Percentiles rank a stretch among this genome's conserved stretches.
phyloP scores from a whole-genome alignment of 2,888 invertebrate species.

The Esperia sulphurella region DNA sequence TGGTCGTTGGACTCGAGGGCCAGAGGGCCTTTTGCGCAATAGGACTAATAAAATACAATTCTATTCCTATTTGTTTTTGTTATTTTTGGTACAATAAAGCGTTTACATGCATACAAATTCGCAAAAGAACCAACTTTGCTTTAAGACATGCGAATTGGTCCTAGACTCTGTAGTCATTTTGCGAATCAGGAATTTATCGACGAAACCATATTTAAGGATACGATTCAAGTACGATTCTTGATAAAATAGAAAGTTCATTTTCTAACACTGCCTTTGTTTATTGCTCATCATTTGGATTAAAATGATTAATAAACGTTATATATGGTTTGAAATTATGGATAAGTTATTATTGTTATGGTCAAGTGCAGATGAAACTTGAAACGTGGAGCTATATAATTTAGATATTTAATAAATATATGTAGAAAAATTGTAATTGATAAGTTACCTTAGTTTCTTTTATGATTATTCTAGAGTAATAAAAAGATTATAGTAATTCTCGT shows the following conservation, averaged over 20 bases:
- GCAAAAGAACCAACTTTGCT: too few species aligned
- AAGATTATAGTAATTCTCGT: constrained; percentile 33
- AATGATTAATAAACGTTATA: neutral
- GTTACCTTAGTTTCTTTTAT: constrained; percentile 54
- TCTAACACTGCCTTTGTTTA: constrained; percentile 21
- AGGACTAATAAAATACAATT: too few species aligned
- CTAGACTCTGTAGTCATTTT: too few species aligned
- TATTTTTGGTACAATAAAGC: too few species aligned
- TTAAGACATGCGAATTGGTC: too few species aligned
- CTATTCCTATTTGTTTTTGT: too few species aligned
- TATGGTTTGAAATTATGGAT: neutral
- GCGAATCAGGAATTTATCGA: too few species aligned
- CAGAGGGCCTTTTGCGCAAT: too few species aligned
- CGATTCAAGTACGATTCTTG: too few species aligned
- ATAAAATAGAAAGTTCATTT: neutral
- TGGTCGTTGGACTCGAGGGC: too few species aligned
- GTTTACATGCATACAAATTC: too few species aligned
- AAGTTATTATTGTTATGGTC: neutral
- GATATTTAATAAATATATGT: constrained; percentile 28
- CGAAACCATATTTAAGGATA: too few species aligned
- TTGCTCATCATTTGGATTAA: constrained; percentile 2
- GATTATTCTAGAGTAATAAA: constrained; percentile 23
- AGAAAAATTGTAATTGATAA: constrained; percentile 51
- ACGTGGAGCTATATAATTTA: constrained; percentile 71
- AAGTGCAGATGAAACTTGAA: constrained; percentile 19